phyloP scores from a whole-genome alignment of 1,140 invertebrate genomes.

The Lanistes nyassanus region DNA sequence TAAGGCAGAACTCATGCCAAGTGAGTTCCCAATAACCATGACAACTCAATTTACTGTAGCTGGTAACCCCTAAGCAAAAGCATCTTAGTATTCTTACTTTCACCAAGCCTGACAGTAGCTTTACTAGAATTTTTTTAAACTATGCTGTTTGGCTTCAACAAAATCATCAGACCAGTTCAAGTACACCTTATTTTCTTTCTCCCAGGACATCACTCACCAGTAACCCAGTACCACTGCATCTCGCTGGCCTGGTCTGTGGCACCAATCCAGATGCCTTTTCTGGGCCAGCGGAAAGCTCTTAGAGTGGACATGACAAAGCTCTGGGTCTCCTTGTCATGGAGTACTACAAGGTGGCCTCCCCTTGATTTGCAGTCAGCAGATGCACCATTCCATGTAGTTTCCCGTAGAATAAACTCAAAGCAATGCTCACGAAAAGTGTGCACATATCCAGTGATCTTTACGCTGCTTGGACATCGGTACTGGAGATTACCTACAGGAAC shows the following conservation, averaged over 20 bases:
- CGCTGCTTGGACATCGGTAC: constrained; percentile 27
- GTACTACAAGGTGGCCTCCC: constrained; percentile 40
- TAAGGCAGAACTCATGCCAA: not conserved
- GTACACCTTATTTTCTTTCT: too few relatives aligned
- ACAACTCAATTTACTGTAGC: too few relatives aligned
- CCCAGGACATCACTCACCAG: not conserved
- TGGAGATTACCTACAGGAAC: not conserved
- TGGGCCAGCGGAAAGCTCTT: constrained; percentile 26
- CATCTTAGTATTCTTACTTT: too few relatives aligned
- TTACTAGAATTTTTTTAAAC: too few relatives aligned
- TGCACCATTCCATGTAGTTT: constrained; percentile 38
- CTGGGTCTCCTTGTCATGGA: constrained; percentile 32
- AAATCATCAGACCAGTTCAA: too few relatives aligned
- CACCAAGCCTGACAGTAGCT: too few relatives aligned
- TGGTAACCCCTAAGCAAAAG: too few relatives aligned
- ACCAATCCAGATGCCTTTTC: constrained; percentile 49
- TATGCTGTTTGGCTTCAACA: too few relatives aligned
- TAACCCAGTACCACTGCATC: constrained; percentile 46
- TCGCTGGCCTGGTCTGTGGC: constrained; percentile 39
- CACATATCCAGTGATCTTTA: constrained; percentile 23
- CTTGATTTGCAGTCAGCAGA: constrained; percentile 21
- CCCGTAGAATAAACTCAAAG: constrained; percentile 31
- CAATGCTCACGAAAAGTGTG: constrained; percentile 33
- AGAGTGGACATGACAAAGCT: constrained; percentile 39
- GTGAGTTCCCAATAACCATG: not conserved